Conservation (phyloP, 2,888 invertebrate species). For the Poecilus cupreus region DNA sequence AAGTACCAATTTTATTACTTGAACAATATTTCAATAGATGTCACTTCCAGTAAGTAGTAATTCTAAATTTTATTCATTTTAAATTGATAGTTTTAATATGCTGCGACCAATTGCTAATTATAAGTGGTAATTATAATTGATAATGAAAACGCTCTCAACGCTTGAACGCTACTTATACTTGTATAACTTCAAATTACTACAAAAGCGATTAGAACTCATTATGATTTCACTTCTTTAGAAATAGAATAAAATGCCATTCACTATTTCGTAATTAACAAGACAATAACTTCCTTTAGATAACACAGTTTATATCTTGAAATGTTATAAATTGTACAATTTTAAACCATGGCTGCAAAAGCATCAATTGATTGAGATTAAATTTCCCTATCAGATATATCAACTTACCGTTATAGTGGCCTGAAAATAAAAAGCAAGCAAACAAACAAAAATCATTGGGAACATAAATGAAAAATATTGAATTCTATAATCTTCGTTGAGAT, state of each 20-base stretch:
- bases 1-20: too few relatives aligned
- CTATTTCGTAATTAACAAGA: background rate
- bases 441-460: background rate
- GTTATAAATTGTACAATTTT: background rate
- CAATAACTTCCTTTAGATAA: background rate
- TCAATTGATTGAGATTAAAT: background rate
- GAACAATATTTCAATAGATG: too few relatives aligned
- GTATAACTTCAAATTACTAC: too few relatives aligned
- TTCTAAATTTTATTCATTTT: too few relatives aligned
- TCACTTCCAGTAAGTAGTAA: too few relatives aligned
- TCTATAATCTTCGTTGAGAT: background rate
- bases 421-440: background rate
- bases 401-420: background rate
- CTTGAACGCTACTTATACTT: too few relatives aligned
- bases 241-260: background rate
- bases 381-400: background rate
- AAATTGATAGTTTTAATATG: too few relatives aligned
- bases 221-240: too few relatives aligned
- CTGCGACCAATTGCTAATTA: too few relatives aligned
- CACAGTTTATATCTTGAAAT: background rate
- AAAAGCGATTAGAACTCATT: too few relatives aligned
- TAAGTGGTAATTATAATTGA: too few relatives aligned
- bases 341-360: background rate
- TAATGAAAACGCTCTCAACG: too few relatives aligned
- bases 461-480: constrained; percentile 41